Evolutionary conservation across 2,797 vertebrate genomes (phyloP), one percentile per base, ranked within the genome.

Genomic region (Xenops minutus): DNA sequence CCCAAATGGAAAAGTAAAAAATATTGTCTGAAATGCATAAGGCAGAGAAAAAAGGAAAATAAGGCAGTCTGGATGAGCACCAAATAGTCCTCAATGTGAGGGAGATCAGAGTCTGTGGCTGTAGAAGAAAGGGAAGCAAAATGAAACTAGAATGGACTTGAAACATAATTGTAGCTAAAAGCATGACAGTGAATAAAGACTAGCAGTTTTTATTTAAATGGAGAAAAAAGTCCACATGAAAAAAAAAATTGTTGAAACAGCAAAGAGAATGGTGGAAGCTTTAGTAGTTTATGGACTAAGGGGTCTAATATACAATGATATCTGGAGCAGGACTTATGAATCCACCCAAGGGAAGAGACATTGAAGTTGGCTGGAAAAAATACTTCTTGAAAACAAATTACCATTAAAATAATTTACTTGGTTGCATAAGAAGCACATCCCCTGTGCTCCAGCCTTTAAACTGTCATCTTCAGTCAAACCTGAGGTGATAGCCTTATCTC

Each of bases 261-360:
- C 3, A 82, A 49, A 61, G 41, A 44, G 9, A 75, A 73, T 32
- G 14, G 56, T n/a, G 14, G 23, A 76, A 43, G 5, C 82, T 93
- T 75, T 52, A 76, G 8, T 18, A 52, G 26, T 29, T 58, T 58
- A 18, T 9, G 16, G 27, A 49, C 55, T 69, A 62, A 43, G 12
- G 8, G 6, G 1, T 58, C n/a, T 82, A 37, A 61, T 43, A 37
- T 27, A 46, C 0, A 0, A 19, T 68, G 6, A 30, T 75, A 7
- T 49, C 59, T 76, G n/a, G 14, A 76, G 12, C 8, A 58, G 20
- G 9, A 48, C 23, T 26, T 64, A 66, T 32, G 46, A 68, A 64
- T 56, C 8, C 6, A 54, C 48, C 17, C 37, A 75, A 79, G 41
- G 63, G 24, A 85, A 88, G 19, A 79, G 41, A 69, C 32, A 46